phyloP scores from a whole-genome alignment of 1,140 invertebrate genomes.

The Ericerus pela region DNA sequence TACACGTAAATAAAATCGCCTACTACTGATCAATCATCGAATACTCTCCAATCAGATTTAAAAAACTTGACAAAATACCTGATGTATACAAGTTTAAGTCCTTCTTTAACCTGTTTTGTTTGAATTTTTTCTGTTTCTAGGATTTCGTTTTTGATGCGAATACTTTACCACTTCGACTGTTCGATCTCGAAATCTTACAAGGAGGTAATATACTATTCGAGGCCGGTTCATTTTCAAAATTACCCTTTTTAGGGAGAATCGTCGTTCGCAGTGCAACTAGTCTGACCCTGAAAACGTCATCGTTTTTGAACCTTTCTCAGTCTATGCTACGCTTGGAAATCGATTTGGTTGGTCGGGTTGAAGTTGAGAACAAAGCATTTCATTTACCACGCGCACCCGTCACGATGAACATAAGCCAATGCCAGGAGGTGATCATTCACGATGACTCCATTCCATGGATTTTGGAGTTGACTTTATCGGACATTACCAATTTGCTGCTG shows the following conservation, averaged over 20 bases:
- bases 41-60: too few species aligned
- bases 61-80: too few species aligned
- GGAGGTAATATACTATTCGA: constrained; percentile 40
- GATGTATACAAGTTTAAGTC: too few species aligned
- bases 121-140: constrained; percentile 33
- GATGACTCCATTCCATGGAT: constrained; percentile 46
- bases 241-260: constrained; percentile 32
- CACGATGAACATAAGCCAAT: constrained; percentile 38
- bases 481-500: constrained; percentile 38
- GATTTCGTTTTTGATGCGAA: constrained; percentile 36
- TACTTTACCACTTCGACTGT: constrained; percentile 35
- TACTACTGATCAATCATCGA: too few species aligned
- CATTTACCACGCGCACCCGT: constrained; percentile 36
- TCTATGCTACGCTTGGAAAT: constrained; percentile 21
- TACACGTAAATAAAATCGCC: too few species aligned
- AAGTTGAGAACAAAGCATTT: constrained; percentile 38
- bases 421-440: constrained; percentile 40
- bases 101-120: too few species aligned
- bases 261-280: constrained; percentile 34
- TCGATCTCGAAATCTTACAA: constrained; percentile 41
- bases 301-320: constrained; percentile 38
- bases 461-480: constrained; percentile 38
- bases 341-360: constrained; percentile 35
- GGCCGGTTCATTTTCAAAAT: constrained; percentile 33
- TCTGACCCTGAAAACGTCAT: constrained; percentile 35